These are phyloP conservation scores for Epicampocera succincta DNA, from an alignment of 2,888 invertebrate genomes.

Conservation along the genomic window DNA sequence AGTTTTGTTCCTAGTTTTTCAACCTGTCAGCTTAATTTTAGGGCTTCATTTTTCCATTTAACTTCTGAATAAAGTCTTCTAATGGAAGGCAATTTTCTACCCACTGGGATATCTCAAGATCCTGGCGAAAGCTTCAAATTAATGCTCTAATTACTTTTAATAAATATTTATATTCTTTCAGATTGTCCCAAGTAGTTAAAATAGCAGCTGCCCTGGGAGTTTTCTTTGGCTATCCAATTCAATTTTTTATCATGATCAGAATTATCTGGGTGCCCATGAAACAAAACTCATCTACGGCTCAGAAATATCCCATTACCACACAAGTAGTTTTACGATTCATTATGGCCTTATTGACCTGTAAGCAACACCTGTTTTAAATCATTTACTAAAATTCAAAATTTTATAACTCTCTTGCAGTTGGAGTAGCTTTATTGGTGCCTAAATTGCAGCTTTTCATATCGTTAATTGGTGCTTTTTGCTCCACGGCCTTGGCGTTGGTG, in stretches of 20 bases:
- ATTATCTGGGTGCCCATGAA: conserved; percentile 92
- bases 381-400: neutral
- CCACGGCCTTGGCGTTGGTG: conserved; percentile 92
- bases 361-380: conserved; percentile 79
- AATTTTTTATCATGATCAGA: conserved; percentile 96
- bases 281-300: conserved; percentile 83
- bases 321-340: conserved; percentile 88
- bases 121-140: no score
- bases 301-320: conserved; percentile 83
- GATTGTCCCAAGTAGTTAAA: conserved; percentile 91
- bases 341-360: conserved; percentile 92
- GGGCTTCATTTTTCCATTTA: no score
- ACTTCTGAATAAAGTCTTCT: no score
- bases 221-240: conserved; percentile 95
- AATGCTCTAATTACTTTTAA: no score
- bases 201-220: conserved; percentile 92
- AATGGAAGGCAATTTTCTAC: no score
- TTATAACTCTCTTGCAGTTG: conserved; percentile 83
- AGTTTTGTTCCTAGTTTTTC: no score
- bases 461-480: conserved; percentile 94
- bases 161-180: conserved; percentile 77
- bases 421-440: conserved; percentile 92
- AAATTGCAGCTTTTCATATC: conserved; percentile 93
- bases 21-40: no score
- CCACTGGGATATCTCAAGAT: no score